These are phyloP conservation scores for Gephyroberyx darwinii DNA, from an alignment of 2,797 vertebrate genomes.

Conservation along the genomic window DNA sequence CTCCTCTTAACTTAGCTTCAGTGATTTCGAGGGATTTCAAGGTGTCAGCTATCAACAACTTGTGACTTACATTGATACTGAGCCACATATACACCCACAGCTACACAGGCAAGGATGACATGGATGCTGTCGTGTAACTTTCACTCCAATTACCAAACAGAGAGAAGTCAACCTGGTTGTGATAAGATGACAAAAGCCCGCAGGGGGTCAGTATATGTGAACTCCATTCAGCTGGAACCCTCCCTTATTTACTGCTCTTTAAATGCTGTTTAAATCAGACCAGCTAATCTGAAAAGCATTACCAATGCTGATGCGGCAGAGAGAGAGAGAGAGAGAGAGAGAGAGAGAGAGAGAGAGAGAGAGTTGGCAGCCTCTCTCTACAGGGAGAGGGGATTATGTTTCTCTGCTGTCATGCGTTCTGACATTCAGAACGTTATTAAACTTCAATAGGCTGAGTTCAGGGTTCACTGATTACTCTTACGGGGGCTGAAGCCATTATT, in stretches of 20 bases:
- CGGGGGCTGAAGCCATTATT: conserved; percentile 75
- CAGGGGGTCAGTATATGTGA: conserved; percentile 41
- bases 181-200: conserved; percentile 61
- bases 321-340: conserved; percentile 15
- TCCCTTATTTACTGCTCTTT: conserved; percentile 70
- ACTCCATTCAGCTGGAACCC: conserved; percentile 64
- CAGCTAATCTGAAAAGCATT: conserved; percentile 73
- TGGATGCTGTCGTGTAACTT: conserved; percentile 26
- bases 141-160: conserved; percentile 55
- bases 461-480: conserved; percentile 79
- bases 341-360: conserved; percentile 45
- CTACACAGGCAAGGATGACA: conserved; percentile 25
- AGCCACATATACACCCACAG: conserved; percentile 11
- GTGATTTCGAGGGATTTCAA: conserved; percentile 19
- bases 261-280: conserved; percentile 71
- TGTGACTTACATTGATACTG: conserved; percentile 17
- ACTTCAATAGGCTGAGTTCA: conserved; percentile 78
- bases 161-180: conserved; percentile 27
- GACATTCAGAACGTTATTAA: conserved; percentile 81
- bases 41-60: conserved; percentile 15
- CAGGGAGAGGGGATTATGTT: conserved; percentile 76
- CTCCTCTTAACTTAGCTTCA: neutral
- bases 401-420: conserved; percentile 77
- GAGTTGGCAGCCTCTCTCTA: conserved; percentile 59
- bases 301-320: conserved; percentile 41